Evolutionary conservation across 2,888 invertebrate species (phyloP).

Genomic region (Elmis aenea): DNA sequence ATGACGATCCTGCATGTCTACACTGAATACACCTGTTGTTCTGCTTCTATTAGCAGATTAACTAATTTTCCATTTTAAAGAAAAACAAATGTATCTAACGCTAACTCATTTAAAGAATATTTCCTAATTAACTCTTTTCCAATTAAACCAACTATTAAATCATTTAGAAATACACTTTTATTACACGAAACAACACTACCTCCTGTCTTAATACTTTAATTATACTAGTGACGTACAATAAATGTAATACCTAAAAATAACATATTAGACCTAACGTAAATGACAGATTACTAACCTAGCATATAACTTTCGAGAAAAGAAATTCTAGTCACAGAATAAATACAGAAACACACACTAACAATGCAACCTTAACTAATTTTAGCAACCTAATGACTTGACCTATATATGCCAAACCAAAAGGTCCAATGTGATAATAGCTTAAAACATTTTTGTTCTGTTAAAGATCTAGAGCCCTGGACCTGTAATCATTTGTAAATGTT

Average conservation of each 20-base stretch:
- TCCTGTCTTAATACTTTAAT: constrained; percentile 21
- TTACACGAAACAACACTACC: constrained; percentile 16
- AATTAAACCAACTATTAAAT: too few relatives aligned
- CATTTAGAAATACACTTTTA: too few relatives aligned
- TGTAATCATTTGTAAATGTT: too few relatives aligned
- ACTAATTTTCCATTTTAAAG: too few relatives aligned
- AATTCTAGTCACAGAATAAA: constrained; percentile 8
- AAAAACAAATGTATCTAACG: too few relatives aligned
- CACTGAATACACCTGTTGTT: too few relatives aligned
- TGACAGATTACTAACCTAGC: constrained; percentile 10
- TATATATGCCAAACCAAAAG: constrained; percentile 20
- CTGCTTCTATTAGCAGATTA: too few relatives aligned
- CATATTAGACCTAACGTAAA: constrained; percentile 22
- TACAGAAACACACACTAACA: constrained; percentile 12
- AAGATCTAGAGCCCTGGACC: too few relatives aligned
- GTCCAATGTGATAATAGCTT: constrained; percentile 6
- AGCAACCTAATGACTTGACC: constrained; percentile 19
- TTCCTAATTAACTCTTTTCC: too few relatives aligned
- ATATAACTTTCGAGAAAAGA: too few relatives aligned
- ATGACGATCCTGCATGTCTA: constrained; percentile 20
- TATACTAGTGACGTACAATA: constrained; percentile 22
- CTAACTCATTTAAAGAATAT: too few relatives aligned
- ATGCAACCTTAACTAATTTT: constrained; percentile 20
- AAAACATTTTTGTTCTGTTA: too few relatives aligned
- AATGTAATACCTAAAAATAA: constrained; percentile 26